These are phyloP conservation scores for Clupea harengus DNA, from an alignment of 2,113 vertebrate genomes.

Conservation along the genomic window DNA sequence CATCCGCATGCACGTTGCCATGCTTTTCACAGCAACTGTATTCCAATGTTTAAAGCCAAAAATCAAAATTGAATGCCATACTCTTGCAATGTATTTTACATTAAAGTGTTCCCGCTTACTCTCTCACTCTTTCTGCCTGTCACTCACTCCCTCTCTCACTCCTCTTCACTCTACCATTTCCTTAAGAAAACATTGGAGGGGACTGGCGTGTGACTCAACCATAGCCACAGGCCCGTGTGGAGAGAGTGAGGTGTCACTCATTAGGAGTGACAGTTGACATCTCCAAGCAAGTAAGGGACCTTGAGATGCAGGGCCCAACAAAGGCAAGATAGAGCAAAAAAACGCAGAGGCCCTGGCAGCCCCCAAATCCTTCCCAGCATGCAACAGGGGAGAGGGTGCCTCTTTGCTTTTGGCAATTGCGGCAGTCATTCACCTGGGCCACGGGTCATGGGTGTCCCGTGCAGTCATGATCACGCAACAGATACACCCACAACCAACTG, in stretches of 20 bases:
- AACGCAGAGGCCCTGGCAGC: neutral
- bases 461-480: neutral
- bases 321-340: neutral
- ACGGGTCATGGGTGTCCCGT: neutral
- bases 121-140: neutral
- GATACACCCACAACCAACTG: neutral
- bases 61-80: neutral
- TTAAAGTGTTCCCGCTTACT: constrained; percentile 6
- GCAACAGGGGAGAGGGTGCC: neutral
- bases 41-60: neutral
- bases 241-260: constrained; percentile 21
- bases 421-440: neutral
- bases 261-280: constrained; percentile 42
- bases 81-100: neutral
- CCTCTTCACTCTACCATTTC: constrained; percentile 33
- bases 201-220: constrained; percentile 17
- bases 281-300: constrained; percentile 18
- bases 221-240: neutral
- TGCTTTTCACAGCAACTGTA: neutral
- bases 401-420: neutral
- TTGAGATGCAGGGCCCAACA: constrained; percentile 18
- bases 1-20: no score
- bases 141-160: neutral
- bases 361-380: neutral
- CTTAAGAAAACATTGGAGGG: constrained; percentile 14